Conservation (phyloP, 2,888 invertebrate genomes). For the Hymenopus coronatus region DNA sequence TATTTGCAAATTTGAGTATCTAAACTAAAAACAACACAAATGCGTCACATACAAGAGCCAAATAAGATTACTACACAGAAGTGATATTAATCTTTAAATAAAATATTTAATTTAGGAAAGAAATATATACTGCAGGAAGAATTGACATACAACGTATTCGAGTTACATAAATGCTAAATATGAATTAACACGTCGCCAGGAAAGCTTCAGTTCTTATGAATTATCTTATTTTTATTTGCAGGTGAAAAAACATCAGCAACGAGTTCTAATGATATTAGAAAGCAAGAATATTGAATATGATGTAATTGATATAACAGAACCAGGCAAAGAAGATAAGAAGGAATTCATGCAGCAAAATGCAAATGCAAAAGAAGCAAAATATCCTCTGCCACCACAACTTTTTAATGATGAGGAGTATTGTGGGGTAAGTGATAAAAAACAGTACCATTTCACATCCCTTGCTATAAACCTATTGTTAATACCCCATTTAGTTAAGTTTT, state of each 20-base stretch:
- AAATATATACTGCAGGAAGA: no score
- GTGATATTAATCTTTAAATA: not conserved
- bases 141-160: no score
- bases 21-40: no score
- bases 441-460: no score
- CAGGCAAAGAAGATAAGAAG: slow-evolving; percentile 82
- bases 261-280: slow-evolving; percentile 89
- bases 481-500: no score
- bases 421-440: slow-evolving; percentile 64
- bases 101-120: no score
- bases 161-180: not conserved
- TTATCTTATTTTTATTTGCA: slow-evolving; percentile 46
- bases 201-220: no score
- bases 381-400: slow-evolving; percentile 89
- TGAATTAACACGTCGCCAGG: no score
- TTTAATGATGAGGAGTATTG: slow-evolving; percentile 91
- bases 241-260: slow-evolving; percentile 95
- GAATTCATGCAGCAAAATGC: slow-evolving; percentile 90
- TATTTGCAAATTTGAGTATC: no score
- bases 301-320: slow-evolving; percentile 91
- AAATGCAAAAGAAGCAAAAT: slow-evolving; percentile 70
- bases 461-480: no score
- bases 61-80: not conserved
- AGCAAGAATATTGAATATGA: slow-evolving; percentile 88
- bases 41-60: not conserved